These are phyloP conservation scores for Cassiopea andromeda DNA, from an alignment of 30 jellyfish, hydroid and myxozoan genomes.

Conservation along the genomic window DNA sequence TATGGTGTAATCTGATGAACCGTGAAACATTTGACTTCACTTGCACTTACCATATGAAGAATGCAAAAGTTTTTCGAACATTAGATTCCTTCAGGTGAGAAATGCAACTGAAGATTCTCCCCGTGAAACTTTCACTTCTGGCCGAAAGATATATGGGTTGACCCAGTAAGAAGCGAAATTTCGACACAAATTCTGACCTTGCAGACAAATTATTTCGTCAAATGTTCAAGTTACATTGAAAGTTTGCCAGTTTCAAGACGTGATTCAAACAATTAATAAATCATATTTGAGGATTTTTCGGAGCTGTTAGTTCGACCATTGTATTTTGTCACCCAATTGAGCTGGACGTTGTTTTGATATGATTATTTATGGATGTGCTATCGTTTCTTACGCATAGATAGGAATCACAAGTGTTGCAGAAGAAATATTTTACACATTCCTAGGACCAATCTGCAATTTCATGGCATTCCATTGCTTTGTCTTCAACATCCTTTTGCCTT, in stretches of 20 bases:
- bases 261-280: neutral
- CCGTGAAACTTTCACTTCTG: neutral
- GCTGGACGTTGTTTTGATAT: neutral
- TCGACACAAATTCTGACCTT: slow-evolving; percentile 6
- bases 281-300: neutral
- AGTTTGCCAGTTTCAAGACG: neutral
- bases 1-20: too few relatives aligned
- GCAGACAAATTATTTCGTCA: neutral
- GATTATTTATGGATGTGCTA: too few relatives aligned
- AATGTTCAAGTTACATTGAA: neutral
- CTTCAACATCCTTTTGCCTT: too few relatives aligned
- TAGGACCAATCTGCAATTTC: too few relatives aligned
- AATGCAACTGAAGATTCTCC: neutral
- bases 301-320: neutral
- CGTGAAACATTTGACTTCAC: too few relatives aligned
- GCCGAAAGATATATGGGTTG: slow-evolving; percentile 3
- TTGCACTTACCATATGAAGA: too few relatives aligned
- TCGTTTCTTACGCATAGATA: too few relatives aligned
- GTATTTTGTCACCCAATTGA: neutral
- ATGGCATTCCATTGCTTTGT: too few relatives aligned
- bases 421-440: too few relatives aligned
- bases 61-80: too few relatives aligned
- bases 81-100: neutral
- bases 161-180: slow-evolving; percentile 1
- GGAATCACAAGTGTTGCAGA: too few relatives aligned